A percentile compares a stretch with the other conserved stretches of the same genome.
These are phyloP conservation scores for Chrysocyon brachyurus DNA, from an alignment of 2,797 vertebrate genomes.

Conservation along the genomic window DNA sequence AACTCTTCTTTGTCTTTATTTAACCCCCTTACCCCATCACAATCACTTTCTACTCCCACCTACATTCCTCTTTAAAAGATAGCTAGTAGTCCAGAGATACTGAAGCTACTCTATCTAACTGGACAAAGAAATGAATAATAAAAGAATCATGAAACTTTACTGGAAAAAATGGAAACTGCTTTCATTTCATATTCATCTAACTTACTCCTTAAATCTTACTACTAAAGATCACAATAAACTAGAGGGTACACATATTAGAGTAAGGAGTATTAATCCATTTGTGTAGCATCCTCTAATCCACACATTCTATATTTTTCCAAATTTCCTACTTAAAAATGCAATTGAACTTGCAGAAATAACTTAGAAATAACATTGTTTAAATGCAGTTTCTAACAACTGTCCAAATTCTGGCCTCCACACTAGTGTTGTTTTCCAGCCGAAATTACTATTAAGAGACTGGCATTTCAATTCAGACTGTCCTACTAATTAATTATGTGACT, in stretches of 20 bases:
- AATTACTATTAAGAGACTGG: neutral
- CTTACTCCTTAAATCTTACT: neutral
- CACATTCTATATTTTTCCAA: neutral
- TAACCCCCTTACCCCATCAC: neutral
- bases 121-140: neutral
- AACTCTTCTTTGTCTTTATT: neutral
- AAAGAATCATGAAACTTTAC: neutral
- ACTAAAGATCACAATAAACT: neutral
- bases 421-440: neutral
- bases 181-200: neutral
- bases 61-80: neutral
- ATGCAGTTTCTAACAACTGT: neutral
- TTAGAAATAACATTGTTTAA: neutral
- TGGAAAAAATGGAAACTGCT: neutral
- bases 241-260: accelerated
- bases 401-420: neutral
- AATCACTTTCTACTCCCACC: neutral
- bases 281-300: neutral
- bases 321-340: neutral
- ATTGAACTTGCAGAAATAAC: neutral
- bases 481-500: neutral
- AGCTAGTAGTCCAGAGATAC: neutral
- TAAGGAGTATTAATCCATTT: neutral
- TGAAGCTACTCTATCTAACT: neutral
- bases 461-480: neutral